Conservation (phyloP, 2,797 vertebrate species). For the Vireo griseus region DNA sequence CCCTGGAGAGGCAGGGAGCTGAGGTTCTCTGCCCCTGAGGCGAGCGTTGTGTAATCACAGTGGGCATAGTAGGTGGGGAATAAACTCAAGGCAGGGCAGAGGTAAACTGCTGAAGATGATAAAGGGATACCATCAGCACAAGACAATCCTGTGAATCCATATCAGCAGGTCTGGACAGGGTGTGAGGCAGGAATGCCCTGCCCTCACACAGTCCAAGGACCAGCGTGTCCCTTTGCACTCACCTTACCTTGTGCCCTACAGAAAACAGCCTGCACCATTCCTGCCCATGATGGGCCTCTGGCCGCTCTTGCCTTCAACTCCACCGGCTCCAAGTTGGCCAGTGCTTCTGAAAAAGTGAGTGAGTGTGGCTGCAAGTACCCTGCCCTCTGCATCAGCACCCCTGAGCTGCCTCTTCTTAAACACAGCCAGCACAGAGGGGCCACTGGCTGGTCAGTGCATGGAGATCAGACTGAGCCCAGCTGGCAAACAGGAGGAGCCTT, state of each 20-base stretch:
- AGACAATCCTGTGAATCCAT: accelerated
- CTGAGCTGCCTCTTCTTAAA: not conserved
- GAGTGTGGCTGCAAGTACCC: not conserved
- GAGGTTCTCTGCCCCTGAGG: not conserved
- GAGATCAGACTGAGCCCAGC: not conserved
- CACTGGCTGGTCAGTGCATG: not conserved
- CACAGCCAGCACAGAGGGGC: not conserved
- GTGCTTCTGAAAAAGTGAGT: slow-evolving; percentile 89
- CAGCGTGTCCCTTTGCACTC: not conserved
- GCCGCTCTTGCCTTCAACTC: slow-evolving; percentile 88
- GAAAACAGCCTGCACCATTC: slow-evolving; percentile 86
- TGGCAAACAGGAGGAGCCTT: slow-evolving; percentile 23
- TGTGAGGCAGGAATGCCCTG: not conserved
- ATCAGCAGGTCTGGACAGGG: not conserved
- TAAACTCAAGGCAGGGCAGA: not conserved
- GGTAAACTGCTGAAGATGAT: not conserved
- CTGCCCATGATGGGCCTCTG: slow-evolving; percentile 88
- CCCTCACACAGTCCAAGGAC: not conserved
- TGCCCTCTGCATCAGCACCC: not conserved
- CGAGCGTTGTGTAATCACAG: not conserved
- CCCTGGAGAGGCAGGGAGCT: not conserved
- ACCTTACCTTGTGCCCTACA: slow-evolving; percentile 32
- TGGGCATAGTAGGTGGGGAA: accelerated
- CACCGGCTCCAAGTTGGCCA: slow-evolving; percentile 86
- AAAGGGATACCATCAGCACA: not conserved